Conservation (phyloP, 2,888 invertebrate genomes). For the Cantharis rufa region DNA sequence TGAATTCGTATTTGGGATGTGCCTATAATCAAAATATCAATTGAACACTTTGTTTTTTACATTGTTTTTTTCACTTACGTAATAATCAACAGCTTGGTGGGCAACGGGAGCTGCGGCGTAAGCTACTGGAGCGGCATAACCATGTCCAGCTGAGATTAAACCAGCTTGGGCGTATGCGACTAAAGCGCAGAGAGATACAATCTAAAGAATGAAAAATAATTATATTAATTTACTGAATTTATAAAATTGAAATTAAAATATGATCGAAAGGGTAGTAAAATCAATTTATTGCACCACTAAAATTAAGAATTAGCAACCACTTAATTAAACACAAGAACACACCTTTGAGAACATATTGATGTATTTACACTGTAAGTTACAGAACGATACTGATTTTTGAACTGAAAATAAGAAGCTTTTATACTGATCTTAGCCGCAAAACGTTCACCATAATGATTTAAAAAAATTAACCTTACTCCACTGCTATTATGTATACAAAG, state of each 20-base stretch:
- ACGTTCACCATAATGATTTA: constrained; percentile 46
- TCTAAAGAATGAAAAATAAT: constrained; percentile 33
- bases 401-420: constrained; percentile 39
- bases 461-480: constrained; percentile 39
- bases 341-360: constrained; percentile 45
- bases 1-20: constrained; percentile 62
- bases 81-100: constrained; percentile 17
- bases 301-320: neutral
- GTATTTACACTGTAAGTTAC: constrained; percentile 39
- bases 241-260: neutral
- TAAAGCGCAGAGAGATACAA: constrained; percentile 48
- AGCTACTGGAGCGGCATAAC: constrained; percentile 38
- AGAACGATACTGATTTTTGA: constrained; percentile 36
- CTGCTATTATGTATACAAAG: constrained; percentile 40
- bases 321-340: constrained; percentile 31
- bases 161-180: constrained; percentile 58
- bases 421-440: constrained; percentile 42
- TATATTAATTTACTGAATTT: neutral
- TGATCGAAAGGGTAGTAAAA: neutral
- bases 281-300: neutral
- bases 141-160: constrained; percentile 50
- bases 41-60: neutral
- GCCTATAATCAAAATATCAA: constrained; percentile 36
- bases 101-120: constrained; percentile 6
- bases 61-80: constrained; percentile 8